phyloP scores from a whole-genome alignment of 2,888 invertebrate genomes.

The Vannuccia rotundouncinata region DNA sequence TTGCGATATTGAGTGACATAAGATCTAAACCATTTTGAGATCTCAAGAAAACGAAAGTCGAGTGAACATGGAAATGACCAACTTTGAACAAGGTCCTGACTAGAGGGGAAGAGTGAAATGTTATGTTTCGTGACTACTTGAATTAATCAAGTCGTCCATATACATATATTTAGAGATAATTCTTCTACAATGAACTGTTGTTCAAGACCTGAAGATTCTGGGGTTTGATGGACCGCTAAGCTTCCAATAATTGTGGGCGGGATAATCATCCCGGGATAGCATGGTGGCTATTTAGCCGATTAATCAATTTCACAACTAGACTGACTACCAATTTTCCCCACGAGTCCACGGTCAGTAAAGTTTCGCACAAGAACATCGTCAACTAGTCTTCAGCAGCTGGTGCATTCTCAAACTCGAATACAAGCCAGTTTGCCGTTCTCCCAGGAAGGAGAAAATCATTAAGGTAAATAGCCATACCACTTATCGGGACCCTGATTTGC shows the following conservation, averaged over 20 bases:
- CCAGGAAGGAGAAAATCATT: neutral
- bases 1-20: neutral
- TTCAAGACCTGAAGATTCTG: too few relatives aligned
- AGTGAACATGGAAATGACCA: neutral
- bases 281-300: neutral
- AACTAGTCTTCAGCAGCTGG: neutral
- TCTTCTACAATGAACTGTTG: neutral
- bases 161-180: neutral
- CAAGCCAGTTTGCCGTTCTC: neutral
- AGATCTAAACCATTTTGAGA: neutral
- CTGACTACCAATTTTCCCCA: too few relatives aligned
- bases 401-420: neutral
- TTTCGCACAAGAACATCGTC: neutral
- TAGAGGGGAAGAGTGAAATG: neutral
- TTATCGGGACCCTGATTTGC: neutral
- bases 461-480: constrained; percentile 20
- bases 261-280: neutral
- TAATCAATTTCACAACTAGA: neutral
- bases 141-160: neutral
- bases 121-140: constrained; percentile 9
- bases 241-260: neutral
- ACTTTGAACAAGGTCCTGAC: neutral
- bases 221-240: neutral
- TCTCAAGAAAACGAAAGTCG: neutral
- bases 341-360: neutral